Evolutionary conservation across 2,888 invertebrate species (phyloP).

Genomic region (Stenichneumon culpator): DNA sequence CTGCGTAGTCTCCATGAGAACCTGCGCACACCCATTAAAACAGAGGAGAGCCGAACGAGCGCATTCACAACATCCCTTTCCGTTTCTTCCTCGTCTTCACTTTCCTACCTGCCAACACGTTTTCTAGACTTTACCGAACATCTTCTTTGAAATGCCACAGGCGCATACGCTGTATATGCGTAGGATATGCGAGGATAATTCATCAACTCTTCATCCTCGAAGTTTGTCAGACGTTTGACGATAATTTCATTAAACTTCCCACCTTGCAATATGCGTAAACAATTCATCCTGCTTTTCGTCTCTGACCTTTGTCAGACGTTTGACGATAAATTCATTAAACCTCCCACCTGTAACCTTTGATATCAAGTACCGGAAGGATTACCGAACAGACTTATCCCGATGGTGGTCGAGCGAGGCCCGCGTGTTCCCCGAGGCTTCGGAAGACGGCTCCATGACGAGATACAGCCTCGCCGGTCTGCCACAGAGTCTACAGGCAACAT

Average conservation of each 20-base stretch:
- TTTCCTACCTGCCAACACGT: constrained; percentile 34
- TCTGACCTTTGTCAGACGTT: constrained; percentile 4
- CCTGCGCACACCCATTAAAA: constrained; percentile 51
- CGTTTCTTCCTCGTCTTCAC: constrained; percentile 44
- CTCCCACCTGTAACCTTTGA: constrained; percentile 56
- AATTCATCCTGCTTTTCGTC: neutral
- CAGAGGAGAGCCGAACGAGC: constrained; percentile 37
- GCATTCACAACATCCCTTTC: constrained; percentile 51
- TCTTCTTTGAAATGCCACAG: constrained; percentile 41
- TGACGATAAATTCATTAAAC: constrained; percentile 31
- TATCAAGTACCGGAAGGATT: constrained; percentile 54
- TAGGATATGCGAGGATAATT: constrained; percentile 12
- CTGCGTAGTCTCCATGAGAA: constrained; percentile 42
- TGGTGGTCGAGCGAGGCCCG: constrained; percentile 52
- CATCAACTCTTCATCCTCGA: constrained; percentile 18
- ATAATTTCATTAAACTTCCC: constrained; percentile 22
- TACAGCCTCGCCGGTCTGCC: constrained; percentile 37
- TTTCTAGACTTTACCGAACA: constrained; percentile 28
- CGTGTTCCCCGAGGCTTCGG: constrained; percentile 54
- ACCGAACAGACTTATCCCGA: constrained; percentile 23
- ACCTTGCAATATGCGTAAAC: neutral
- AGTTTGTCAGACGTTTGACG: neutral
- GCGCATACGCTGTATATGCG: neutral
- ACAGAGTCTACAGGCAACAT: constrained; percentile 40
- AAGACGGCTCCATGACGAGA: constrained; percentile 64